Base-by-base conservation (phyloP, 2,797 vertebrate genomes). In the Monodelphis domestica region DNA sequence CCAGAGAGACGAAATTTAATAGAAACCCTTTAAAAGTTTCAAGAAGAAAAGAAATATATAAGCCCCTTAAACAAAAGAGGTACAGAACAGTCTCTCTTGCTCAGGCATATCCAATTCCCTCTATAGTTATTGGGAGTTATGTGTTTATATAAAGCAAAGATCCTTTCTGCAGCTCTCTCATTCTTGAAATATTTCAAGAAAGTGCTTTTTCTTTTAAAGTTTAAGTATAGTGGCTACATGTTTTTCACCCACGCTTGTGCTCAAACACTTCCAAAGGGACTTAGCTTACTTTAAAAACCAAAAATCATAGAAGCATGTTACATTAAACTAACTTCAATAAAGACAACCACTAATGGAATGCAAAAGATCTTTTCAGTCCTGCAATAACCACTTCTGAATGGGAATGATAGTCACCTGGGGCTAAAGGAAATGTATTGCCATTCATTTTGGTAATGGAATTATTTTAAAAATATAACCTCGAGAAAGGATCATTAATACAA, bases 111-210 rank as follows among this genome's bases (percentile, higher is more conserved):
- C 54, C n/a, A 45, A 84, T 50, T 94, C 9, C 0, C 12, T 89
- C 56, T 95, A 96, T 50, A 1, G 70, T 12, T 95, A 96, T 91
- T 54, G 12, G 88, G 7, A 95, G 57, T 96, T 94, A 93, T 87
- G 1, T 88, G 45, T 92, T 50, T 12, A 88, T 29, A 24, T 92
- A 94, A 94, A 94, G 33, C 28, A 54, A 94, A 78, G 21, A 56
- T 29, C 90, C 26, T 54, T 97, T 54, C 1, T 10, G 55, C 84
- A 94, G 78, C 14, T n/a, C 14, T n/a, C 15, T 96, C 24, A 78
- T 87, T 93, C 95, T 70, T 56, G 94, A 88, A 33, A 92, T 91
- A 78, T 97, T 97, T 97, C 91, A 94, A 96, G 54, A 93, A 96
- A 96, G 9, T 28, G 88, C 0, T 89, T 94, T 96, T 30, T 59